Percentiles rank a stretch among this genome's conserved stretches.
phyloP scores from a whole-genome alignment of 1,140 invertebrate species.

The Dendroctonus ponderosae region DNA sequence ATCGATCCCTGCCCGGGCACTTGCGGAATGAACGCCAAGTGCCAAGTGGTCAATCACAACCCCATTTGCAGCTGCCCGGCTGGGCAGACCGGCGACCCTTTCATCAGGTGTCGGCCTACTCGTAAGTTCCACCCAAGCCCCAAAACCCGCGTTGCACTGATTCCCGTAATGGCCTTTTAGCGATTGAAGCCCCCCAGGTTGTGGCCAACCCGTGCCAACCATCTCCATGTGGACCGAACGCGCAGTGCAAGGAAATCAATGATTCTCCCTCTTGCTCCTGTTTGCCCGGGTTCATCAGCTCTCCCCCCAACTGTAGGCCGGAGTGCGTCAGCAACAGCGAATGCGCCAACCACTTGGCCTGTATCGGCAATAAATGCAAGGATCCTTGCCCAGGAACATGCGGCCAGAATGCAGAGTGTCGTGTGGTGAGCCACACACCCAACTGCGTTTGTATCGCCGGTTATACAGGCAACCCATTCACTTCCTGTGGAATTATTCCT shows the following conservation, averaged over 20 bases:
- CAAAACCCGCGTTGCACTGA: not conserved
- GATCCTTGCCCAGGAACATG: constrained; percentile 80
- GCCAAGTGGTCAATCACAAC: constrained; percentile 68
- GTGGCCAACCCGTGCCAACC: constrained; percentile 70
- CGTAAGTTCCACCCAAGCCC: constrained; percentile 47
- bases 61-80: constrained; percentile 70
- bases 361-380: constrained; percentile 78
- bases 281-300: constrained; percentile 75
- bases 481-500: constrained; percentile 54
- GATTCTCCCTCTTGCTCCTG: constrained; percentile 79
- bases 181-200: constrained; percentile 28
- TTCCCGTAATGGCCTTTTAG: constrained; percentile 19
- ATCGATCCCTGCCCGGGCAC: constrained; percentile 70
- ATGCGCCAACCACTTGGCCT: constrained; percentile 71
- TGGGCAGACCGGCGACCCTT: constrained; percentile 68
- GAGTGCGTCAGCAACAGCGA: constrained; percentile 81
- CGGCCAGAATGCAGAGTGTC: constrained; percentile 78
- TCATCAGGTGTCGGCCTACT: constrained; percentile 57
- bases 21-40: constrained; percentile 70
- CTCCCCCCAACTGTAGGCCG: constrained; percentile 78
- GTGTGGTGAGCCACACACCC: constrained; percentile 78
- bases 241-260: constrained; percentile 72
- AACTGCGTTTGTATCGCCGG: constrained; percentile 74
- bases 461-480: constrained; percentile 74
- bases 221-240: constrained; percentile 79